phyloP scores from a whole-genome alignment of 2,888 invertebrate species.

The Protonemura montana region DNA sequence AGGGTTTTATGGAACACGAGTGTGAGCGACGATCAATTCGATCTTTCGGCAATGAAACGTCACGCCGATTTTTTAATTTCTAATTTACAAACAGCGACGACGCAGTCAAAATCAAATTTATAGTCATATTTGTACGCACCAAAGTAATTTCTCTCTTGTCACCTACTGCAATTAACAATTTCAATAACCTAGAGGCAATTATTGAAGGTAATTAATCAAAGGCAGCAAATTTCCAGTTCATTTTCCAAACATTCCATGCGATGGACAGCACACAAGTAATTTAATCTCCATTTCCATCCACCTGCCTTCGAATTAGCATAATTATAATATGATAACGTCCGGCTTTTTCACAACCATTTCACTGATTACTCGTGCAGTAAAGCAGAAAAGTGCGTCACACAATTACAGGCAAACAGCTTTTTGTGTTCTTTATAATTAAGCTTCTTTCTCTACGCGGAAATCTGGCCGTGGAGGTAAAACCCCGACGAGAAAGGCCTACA shows the following conservation, averaged over 20 bases:
- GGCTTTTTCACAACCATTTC: background rate
- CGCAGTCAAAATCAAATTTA: background rate
- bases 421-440: background rate
- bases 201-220: background rate
- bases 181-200: background rate
- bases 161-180: background rate
- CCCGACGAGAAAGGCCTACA: too few species aligned
- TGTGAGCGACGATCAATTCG: background rate
- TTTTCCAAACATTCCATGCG: background rate
- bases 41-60: background rate
- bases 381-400: background rate
- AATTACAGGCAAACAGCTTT: background rate
- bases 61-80: background rate
- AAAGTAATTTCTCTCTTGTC: background rate
- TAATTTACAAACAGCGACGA: background rate
- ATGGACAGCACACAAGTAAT: background rate
- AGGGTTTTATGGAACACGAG: background rate
- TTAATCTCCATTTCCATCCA: background rate
- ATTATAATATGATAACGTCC: background rate
- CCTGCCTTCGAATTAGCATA: background rate
- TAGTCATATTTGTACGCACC: background rate
- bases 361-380: background rate
- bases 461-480: background rate
- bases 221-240: background rate
- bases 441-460: background rate